phyloP scores from a whole-genome alignment of 2,113 vertebrate species.

The Pluvialis apricaria region DNA sequence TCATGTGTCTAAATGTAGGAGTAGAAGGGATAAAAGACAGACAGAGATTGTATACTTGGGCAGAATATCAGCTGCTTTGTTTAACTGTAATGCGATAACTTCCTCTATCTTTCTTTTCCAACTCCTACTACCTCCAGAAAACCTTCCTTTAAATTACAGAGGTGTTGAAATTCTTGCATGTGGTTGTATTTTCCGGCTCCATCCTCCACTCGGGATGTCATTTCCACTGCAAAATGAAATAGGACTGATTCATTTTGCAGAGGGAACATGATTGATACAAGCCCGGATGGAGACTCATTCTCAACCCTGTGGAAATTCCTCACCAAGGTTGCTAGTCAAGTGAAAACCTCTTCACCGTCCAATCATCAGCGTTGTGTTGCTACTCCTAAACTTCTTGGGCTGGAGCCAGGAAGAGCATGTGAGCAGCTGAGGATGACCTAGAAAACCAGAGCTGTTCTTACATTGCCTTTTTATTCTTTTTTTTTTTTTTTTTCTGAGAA shows the following conservation, averaged over 20 bases:
- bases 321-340: not conserved
- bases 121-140: not conserved
- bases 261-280: not conserved
- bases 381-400: not conserved
- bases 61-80: not conserved
- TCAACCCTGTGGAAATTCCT: constrained; percentile 25
- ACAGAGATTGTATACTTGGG: not conserved
- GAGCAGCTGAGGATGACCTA: constrained; percentile 1
- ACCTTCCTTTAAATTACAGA: not conserved
- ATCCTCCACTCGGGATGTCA: not conserved
- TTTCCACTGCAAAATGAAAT: not conserved
- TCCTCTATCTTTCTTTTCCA: not conserved
- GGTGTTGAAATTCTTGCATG: not conserved
- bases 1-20: not conserved
- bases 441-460: not conserved
- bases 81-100: not conserved
- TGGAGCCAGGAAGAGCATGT: not conserved
- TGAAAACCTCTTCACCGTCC: not conserved
- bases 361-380: not conserved
- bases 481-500: not conserved
- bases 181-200: not conserved
- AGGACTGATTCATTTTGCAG: constrained; percentile 30
- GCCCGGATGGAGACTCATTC: not conserved
- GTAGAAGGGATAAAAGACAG: not conserved
- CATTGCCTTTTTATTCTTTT: not conserved